These are phyloP conservation scores for Acronicta psi DNA, from an alignment of 2,888 invertebrate genomes.

Conservation along the genomic window DNA sequence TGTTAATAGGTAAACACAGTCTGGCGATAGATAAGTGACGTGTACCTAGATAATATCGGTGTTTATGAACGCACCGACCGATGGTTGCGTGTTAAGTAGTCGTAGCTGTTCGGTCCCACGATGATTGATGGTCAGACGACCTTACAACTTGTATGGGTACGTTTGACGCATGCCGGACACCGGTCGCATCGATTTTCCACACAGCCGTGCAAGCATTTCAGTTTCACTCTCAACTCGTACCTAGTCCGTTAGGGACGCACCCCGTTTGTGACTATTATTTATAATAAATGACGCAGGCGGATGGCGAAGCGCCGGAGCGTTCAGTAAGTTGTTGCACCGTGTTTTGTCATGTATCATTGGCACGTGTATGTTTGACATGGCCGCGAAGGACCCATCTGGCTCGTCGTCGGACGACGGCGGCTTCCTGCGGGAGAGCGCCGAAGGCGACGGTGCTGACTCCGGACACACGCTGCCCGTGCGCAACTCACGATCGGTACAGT, in stretches of 20 bases:
- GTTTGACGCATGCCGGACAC: slow-evolving; percentile 74
- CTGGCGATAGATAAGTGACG: slow-evolving; percentile 33
- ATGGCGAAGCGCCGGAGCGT: slow-evolving; percentile 57
- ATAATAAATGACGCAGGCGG: slow-evolving; percentile 59
- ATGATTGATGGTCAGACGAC: slow-evolving; percentile 78
- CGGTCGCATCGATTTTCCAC: slow-evolving; percentile 82
- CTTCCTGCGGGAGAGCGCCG: slow-evolving; percentile 81
- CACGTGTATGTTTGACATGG: slow-evolving; percentile 79
- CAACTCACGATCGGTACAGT: slow-evolving; percentile 86
- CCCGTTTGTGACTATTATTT: slow-evolving; percentile 58
- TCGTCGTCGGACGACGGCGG: slow-evolving; percentile 88
- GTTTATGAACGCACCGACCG: slow-evolving; percentile 40
- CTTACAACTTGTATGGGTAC: slow-evolving; percentile 73
- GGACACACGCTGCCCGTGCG: slow-evolving; percentile 88
- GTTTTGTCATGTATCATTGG: slow-evolving; percentile 72
- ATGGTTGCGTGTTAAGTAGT: slow-evolving; percentile 65
- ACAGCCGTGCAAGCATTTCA: slow-evolving; percentile 69
- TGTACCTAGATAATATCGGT: slow-evolving; percentile 42
- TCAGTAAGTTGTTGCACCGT: slow-evolving; percentile 71
- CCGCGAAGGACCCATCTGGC: slow-evolving; percentile 85
- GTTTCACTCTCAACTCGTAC: slow-evolving; percentile 78
- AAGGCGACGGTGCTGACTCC: slow-evolving; percentile 75
- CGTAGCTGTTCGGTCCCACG: slow-evolving; percentile 61
- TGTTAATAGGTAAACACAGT: slow-evolving; percentile 45
- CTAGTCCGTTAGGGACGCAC: slow-evolving; percentile 73